Evolutionary conservation across 2,113 vertebrate species (phyloP), one percentile per base, ranked within the genome.

Genomic region (Semnornis frantzii): DNA sequence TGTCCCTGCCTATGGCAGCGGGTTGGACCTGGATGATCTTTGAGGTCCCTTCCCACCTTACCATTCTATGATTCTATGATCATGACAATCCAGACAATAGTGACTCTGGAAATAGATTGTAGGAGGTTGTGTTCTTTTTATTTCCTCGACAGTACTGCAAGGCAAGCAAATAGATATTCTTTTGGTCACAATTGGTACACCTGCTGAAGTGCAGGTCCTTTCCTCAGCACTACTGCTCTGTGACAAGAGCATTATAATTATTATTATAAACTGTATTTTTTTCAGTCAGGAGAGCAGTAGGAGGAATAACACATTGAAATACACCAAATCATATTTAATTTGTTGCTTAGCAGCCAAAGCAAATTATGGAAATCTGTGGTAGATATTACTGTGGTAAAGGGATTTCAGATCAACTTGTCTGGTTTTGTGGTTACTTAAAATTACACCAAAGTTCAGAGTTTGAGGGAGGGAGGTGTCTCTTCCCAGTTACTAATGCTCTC

Each of bases 261-360:
- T 46, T 46, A 46, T 46, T 46, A 46, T 46, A 46, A 46, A 85
- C 70, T 91, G 39, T 72, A 46, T 92, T 96, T 85, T 96, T 82
- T 96, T 95, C 90, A 85, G 75, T 82, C 77, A 92, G 75, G 80
- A 89, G 50, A 92, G 85, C 39, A 46, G 86, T 92, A 90, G 85
- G 92, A 93, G 82, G 87, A 96, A 96, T 95, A 97, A 95, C 95
- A 59, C 71, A 93, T 96, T 96, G 92, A 92, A 87, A 87, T 94
- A 87, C 63, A 77, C 84, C 39, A 94, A 96, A 92, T 87, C 15
- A 33, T 91, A 93, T 96, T 97, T 95, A 85, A 97, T 96, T 95
- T 95, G 94, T 97, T 97, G 96, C 96, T 97, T 96, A 97, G 97
- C 96, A 97, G 95, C 94, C 87, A 83, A 95, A 96, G 92, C 84